Base-by-base conservation (phyloP, 2,797 vertebrate species). In the Glossophaga mutica region DNA sequence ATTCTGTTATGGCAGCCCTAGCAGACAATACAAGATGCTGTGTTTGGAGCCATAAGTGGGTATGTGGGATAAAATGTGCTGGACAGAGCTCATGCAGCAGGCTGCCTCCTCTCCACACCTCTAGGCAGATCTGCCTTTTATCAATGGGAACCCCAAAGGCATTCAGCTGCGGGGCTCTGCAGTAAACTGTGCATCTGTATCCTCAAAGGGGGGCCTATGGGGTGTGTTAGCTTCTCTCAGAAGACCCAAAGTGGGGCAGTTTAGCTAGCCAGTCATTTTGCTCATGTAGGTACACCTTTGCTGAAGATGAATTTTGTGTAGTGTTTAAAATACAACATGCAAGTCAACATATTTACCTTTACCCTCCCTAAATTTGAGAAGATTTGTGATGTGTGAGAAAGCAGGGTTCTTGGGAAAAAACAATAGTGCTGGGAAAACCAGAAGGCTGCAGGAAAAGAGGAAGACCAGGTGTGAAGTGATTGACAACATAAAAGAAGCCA, bases 171-270 rank as follows among this genome's bases (percentile, higher is more conserved):
- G 5, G 19, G 11, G 37, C 42, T 34, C 22, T 24, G 1, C 68
- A 46, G 3, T 57, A 4, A 16, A 37, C 79, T n/a, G 0, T 0
- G 6, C 3, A 3, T n/a, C 7, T 9, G 3, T 22, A 1, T 32
- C 62, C 37, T 67, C n/a, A 34, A 6, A 44, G 21, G 0, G 9
- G 15, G 3, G 8, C 26, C 9, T 9, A 1, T 11, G 15, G 4
- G 16, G 1, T 3, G 0, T 12, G 14, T 3, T 9, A 3, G 1
- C 24, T 6, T 2, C 22, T 70, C 24, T 29, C 2, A 9, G 65
- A 39, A 81, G 39, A 15, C 55, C 32, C 18, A 16, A 15, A 14
- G 26, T 26, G 12, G 29, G 7, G 9, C 26, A 26, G 50, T 3
- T 39, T 34, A 39, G 19, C 70, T 52, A 59, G 32, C 11, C 16